Conservation (phyloP, 2,888 invertebrate species). For the Branchipolynoe longqiensis region DNA sequence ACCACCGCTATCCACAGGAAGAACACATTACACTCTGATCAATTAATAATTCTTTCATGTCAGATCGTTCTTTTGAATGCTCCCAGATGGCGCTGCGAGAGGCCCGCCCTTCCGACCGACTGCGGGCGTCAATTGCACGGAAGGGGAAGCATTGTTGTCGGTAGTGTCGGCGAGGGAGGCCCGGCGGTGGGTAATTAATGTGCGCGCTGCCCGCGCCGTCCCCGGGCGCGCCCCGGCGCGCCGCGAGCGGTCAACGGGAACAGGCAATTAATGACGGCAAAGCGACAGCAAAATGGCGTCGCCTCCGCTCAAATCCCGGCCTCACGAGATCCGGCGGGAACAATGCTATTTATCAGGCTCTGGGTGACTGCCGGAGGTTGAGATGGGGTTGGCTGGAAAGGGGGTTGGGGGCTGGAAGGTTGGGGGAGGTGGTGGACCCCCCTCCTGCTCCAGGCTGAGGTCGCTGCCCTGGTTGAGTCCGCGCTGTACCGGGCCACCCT, state of each 20-base stretch:
- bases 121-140: conserved; percentile 57
- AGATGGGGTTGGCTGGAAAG: no score
- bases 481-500: no score
- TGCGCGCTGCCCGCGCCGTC: conserved; percentile 10
- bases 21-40: conserved; percentile 47
- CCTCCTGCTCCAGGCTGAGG: no score
- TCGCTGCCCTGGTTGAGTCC: no score
- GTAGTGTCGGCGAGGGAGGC: conserved; percentile 56
- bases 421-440: no score
- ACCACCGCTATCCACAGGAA: no score
- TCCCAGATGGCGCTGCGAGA: conserved; percentile 45
- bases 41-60: conserved; percentile 56
- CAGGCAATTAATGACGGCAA: conserved; percentile 52
- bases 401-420: no score
- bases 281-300: conserved; percentile 50
- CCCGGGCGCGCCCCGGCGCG: not conserved
- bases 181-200: conserved; percentile 54
- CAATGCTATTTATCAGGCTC: conserved; percentile 47
- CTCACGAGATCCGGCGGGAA: conserved; percentile 25
- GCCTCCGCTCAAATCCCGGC: conserved; percentile 38
- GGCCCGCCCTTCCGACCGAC: conserved; percentile 48
- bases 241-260: conserved; percentile 50
- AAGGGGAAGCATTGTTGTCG: conserved; percentile 57
- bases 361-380: no score
- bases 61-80: conserved; percentile 55